Conservation (phyloP, 2,797 vertebrate species). For the Rhabdomys pumilio region DNA sequence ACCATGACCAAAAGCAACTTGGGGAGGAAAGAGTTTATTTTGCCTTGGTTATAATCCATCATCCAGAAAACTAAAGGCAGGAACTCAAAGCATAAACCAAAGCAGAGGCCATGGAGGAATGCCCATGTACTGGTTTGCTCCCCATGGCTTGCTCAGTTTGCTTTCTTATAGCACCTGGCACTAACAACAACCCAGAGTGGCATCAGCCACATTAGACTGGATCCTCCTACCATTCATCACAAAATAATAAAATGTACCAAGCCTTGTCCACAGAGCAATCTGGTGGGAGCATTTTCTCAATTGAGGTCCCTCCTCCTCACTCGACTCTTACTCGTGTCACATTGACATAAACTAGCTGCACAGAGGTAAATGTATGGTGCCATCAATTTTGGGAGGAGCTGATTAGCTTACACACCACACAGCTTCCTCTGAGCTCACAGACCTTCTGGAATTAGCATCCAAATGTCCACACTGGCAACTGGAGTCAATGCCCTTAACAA, state of each 20-base stretch:
- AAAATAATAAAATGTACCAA: neutral
- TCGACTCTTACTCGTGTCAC: neutral
- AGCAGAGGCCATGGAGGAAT: neutral
- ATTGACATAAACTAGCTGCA: neutral
- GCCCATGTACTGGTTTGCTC: neutral
- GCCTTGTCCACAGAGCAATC: neutral
- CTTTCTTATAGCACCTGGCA: neutral
- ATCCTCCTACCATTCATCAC: neutral
- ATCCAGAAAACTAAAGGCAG: neutral
- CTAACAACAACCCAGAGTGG: neutral
- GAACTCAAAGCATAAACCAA: neutral
- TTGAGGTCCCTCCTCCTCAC: neutral
- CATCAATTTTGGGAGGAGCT: neutral
- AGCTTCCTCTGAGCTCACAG: neutral
- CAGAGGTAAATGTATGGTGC: neutral
- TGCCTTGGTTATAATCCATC: neutral
- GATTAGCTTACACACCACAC: neutral
- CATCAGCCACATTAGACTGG: neutral
- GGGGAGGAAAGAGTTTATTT: neutral
- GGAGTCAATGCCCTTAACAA: neutral
- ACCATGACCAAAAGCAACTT: neutral
- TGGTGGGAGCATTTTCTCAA: neutral
- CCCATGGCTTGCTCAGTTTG: neutral
- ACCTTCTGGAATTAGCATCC: constrained; percentile 3
- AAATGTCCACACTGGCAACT: neutral